phyloP scores from a whole-genome alignment of 92 coral and sea anemone species.

The Phenganax stokvisi region DNA sequence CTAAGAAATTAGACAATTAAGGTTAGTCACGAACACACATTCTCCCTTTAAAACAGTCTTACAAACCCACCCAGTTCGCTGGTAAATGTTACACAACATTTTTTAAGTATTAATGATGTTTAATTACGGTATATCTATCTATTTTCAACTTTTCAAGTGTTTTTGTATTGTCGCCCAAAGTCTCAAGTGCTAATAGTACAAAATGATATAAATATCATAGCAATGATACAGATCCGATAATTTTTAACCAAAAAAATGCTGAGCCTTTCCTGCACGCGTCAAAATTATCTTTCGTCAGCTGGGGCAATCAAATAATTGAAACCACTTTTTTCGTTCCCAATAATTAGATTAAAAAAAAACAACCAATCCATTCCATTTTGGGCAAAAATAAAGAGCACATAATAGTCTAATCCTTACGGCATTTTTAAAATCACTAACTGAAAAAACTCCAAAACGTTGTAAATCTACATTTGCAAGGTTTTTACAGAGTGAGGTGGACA shows the following conservation, averaged over 20 bases:
- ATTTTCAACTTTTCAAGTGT: slow-evolving; percentile 8
- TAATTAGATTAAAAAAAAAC: not conserved
- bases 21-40: no score
- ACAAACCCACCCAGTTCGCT: not conserved
- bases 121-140: slow-evolving; percentile 7
- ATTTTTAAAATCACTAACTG: no score
- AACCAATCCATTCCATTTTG: slow-evolving; percentile 1
- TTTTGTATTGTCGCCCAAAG: not conserved
- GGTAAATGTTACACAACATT: not conserved
- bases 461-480: no score
- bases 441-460: no score
- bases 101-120: not conserved
- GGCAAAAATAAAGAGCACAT: not conserved
- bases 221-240: slow-evolving; percentile 7
- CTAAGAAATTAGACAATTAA: no score
- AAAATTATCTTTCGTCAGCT: not conserved
- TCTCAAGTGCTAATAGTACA: slow-evolving; percentile 8
- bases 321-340: not conserved
- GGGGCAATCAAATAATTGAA: not conserved
- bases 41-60: no score
- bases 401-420: not conserved
- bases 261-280: not conserved
- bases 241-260: not conserved
- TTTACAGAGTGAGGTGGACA: no score
- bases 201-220: slow-evolving; percentile 1